Evolutionary conservation across 1,140 invertebrate species (phyloP).

Genomic region (Periplaneta americana): DNA sequence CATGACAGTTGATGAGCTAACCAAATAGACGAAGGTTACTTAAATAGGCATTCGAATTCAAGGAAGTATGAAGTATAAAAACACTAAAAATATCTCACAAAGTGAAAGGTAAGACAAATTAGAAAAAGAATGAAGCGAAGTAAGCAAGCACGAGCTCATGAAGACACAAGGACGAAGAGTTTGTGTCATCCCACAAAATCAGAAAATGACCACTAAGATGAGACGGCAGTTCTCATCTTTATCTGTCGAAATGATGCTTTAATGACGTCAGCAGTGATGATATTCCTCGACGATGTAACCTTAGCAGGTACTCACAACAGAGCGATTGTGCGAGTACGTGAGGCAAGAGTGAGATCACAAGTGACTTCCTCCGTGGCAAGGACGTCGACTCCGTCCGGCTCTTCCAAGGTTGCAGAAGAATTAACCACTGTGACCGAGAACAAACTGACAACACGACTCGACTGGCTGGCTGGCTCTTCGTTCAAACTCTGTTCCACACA

Average conservation of each 20-base stretch:
- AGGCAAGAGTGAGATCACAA: neutral
- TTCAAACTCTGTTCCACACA: too few relatives aligned
- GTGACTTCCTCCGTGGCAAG: neutral
- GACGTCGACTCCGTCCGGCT: neutral
- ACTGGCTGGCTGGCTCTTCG: too few relatives aligned
- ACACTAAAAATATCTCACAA: neutral
- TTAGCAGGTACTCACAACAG: neutral
- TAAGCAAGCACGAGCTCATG: too few relatives aligned
- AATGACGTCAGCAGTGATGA: neutral
- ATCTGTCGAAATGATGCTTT: neutral
- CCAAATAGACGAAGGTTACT: too few relatives aligned
- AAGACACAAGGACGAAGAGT: neutral
- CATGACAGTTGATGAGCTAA: too few relatives aligned
- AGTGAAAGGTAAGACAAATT: neutral
- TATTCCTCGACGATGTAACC: neutral
- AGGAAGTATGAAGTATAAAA: neutral
- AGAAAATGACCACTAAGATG: neutral
- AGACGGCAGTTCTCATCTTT: neutral
- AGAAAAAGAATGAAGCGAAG: neutral
- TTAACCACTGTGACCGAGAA: too few relatives aligned
- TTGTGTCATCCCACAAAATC: neutral
- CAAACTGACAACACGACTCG: too few relatives aligned
- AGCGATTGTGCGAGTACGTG: neutral
- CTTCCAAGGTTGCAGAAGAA: neutral
- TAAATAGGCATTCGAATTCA: too few relatives aligned